These are phyloP conservation scores for Eubucco bourcierii DNA, from an alignment of 2,113 vertebrate genomes.

Conservation along the genomic window DNA sequence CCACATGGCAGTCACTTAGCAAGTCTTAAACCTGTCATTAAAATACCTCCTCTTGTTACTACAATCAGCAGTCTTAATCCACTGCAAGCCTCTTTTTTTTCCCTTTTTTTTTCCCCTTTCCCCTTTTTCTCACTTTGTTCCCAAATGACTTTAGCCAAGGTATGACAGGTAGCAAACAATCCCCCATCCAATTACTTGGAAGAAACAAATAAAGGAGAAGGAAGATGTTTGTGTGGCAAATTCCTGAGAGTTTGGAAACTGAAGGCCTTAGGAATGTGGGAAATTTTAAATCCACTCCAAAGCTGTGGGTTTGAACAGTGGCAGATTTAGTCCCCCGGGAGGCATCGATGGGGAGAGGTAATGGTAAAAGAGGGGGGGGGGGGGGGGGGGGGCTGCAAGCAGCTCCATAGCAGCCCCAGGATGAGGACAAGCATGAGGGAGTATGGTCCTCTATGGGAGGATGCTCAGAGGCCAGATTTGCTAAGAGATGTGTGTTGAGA, in stretches of 20 bases:
- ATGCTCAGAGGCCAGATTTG: not conserved
- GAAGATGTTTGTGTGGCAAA: conserved; percentile 33
- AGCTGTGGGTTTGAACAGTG: conserved; percentile 34
- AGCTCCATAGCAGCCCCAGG: not conserved
- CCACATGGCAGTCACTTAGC: conserved; percentile 66
- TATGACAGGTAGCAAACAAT: conserved; percentile 57
- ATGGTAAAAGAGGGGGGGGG: not conserved
- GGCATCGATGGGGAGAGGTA: not conserved
- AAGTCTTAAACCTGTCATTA: conserved; percentile 78
- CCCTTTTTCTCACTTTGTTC: conserved; percentile 42
- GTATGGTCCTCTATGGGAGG: not conserved
- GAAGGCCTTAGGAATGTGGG: conserved; percentile 13
- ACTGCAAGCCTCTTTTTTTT: not conserved
- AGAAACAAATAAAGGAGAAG: conserved; percentile 38
- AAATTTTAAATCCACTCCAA: conserved; percentile 57
- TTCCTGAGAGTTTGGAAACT: conserved; percentile 52
- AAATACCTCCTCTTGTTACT: conserved; percentile 53
- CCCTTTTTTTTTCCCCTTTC: not conserved
- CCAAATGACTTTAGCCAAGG: conserved; percentile 41
- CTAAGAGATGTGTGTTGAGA: not conserved
- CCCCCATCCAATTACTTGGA: conserved; percentile 14
- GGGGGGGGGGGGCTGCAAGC: not conserved
- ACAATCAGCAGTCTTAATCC: conserved; percentile 62
- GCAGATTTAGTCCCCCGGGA: conserved; percentile 12
- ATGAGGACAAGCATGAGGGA: not conserved